These are phyloP conservation scores for Cheilosia grossa DNA, from an alignment of 2,888 invertebrate species.

Conservation along the genomic window DNA sequence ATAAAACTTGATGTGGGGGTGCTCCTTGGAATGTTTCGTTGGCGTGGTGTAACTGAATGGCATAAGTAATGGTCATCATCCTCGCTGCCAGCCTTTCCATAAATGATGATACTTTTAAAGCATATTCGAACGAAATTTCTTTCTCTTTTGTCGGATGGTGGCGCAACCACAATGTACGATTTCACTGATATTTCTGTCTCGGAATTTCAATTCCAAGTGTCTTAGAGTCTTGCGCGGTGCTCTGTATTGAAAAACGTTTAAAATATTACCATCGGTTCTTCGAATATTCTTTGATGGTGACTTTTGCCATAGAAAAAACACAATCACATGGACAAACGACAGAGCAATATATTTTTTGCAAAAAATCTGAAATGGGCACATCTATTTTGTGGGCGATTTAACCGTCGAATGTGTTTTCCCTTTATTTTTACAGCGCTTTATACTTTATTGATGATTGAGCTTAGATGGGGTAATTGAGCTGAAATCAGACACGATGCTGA, in stretches of 20 bases:
- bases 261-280: constrained; percentile 17
- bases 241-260: neutral
- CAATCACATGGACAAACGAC: neutral
- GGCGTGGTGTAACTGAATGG: too few species aligned
- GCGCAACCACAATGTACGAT: constrained; percentile 1
- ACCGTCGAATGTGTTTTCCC: neutral
- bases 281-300: constrained; percentile 3
- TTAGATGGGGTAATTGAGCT: neutral
- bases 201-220: constrained; percentile 39
- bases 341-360: constrained; percentile 3
- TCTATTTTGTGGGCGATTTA: constrained; percentile 7
- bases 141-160: neutral
- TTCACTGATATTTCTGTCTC: constrained; percentile 27
- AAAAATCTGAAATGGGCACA: neutral
- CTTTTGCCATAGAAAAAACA: neutral
- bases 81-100: constrained; percentile 15
- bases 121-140: constrained; percentile 30
- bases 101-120: constrained; percentile 46
- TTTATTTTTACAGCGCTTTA: neutral
- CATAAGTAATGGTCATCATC: constrained; percentile 8
- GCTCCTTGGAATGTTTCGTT: too few species aligned
- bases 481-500: neutral
- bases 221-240: neutral
- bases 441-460: neutral
- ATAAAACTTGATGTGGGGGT: too few species aligned